Conservation (phyloP, 2,888 invertebrate genomes). For the Eurytoma californica region DNA sequence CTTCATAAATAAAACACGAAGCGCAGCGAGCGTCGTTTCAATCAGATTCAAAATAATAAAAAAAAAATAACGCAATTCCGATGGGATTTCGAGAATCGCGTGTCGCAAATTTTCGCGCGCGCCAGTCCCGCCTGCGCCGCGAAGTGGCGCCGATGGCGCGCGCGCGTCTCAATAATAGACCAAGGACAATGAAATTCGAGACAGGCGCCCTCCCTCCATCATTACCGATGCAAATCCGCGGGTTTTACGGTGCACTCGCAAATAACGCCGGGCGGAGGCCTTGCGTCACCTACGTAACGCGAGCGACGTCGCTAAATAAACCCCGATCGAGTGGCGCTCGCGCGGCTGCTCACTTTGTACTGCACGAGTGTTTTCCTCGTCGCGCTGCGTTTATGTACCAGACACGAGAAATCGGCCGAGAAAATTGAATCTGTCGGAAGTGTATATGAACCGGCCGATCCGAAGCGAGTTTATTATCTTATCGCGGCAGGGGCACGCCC, state of each 20-base stretch:
- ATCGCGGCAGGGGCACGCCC: too few relatives aligned
- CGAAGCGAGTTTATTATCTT: too few relatives aligned
- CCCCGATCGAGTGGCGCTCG: background rate
- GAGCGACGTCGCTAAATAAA: slow-evolving; percentile 1
- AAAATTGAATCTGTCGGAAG: too few relatives aligned
- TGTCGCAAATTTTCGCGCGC: background rate
- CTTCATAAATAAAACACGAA: too few relatives aligned
- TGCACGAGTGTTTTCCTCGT: too few relatives aligned
- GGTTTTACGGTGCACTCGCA: background rate
- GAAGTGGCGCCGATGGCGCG: background rate
- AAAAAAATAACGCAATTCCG: background rate
- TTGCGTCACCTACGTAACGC: slow-evolving; percentile 12
- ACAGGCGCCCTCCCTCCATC: background rate
- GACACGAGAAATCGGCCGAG: too few relatives aligned
- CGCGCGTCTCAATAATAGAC: background rate
- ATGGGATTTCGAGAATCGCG: background rate
- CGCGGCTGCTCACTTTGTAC: too few relatives aligned
- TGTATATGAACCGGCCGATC: too few relatives aligned
- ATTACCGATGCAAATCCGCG: slow-evolving; percentile 16
- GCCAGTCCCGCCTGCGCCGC: background rate
- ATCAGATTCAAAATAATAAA: too few relatives aligned
- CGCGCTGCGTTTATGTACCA: too few relatives aligned
- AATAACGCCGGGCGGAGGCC: background rate
- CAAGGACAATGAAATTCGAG: slow-evolving; percentile 4
- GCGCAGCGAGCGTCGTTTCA: too few relatives aligned